Evolutionary conservation across 2,113 vertebrate genomes (phyloP).

Genomic region (Heliornis fulica): DNA sequence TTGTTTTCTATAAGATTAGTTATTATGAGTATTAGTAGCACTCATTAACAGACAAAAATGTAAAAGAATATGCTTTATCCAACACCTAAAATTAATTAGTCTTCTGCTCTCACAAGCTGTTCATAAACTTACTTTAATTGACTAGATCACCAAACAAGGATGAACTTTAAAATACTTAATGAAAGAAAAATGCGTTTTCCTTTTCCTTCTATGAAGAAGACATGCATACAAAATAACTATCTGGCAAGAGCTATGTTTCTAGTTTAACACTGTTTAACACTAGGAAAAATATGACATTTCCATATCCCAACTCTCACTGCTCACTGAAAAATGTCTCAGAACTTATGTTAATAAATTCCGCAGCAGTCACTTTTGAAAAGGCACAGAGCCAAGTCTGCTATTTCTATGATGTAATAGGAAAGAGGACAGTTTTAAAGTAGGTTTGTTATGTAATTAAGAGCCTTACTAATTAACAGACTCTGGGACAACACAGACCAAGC

Average conservation of each 20-base stretch:
- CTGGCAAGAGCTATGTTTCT: conserved; percentile 21
- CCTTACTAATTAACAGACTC: neutral
- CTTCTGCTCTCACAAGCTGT: neutral
- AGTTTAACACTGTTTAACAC: conserved; percentile 30
- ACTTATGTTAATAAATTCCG: conserved; percentile 16
- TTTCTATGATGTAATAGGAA: conserved; percentile 9
- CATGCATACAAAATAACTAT: conserved; percentile 1
- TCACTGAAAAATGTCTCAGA: conserved; percentile 12
- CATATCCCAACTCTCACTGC: neutral
- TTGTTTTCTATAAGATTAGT: neutral
- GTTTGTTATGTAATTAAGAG: neutral
- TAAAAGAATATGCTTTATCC: neutral
- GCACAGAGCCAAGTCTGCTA: neutral
- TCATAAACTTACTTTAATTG: conserved; percentile 19
- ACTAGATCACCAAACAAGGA: conserved; percentile 13
- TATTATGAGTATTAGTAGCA: neutral
- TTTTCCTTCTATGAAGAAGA: neutral
- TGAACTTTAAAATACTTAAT: conserved; percentile 32
- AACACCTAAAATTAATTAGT: conserved; percentile 11
- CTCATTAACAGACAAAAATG: neutral
- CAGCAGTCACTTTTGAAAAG: conserved; percentile 6
- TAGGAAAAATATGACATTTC: conserved; percentile 48
- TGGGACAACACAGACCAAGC: neutral
- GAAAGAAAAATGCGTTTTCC: conserved; percentile 32
- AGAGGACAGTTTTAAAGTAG: neutral